Conservation (phyloP, 2,888 invertebrate genomes). For the Elaeidobius kamerunicus region DNA sequence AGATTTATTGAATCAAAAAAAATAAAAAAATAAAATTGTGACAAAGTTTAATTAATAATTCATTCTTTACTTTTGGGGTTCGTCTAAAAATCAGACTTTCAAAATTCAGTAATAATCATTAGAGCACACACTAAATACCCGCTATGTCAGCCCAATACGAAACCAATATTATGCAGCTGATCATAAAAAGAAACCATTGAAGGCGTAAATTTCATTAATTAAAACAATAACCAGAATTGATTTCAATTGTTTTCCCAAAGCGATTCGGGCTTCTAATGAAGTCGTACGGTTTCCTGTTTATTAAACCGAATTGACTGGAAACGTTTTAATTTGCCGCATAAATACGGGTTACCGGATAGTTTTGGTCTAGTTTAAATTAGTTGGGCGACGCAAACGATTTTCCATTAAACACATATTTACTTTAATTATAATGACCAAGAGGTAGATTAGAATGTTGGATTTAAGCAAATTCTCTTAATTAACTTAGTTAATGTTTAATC, state of each 20-base stretch:
- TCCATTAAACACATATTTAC: slow-evolving; percentile 11
- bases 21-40: no score
- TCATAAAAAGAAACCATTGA: slow-evolving; percentile 31
- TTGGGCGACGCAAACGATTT: slow-evolving; percentile 16
- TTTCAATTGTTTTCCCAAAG: slow-evolving; percentile 28
- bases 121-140: slow-evolving; percentile 4
- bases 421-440: no score
- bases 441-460: no score
- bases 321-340: slow-evolving; percentile 29
- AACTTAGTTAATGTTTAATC: no score
- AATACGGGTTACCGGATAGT: slow-evolving; percentile 25
- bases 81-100: no score
- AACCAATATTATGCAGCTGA: slow-evolving; percentile 27
- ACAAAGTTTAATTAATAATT: no score
- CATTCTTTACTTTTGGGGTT: no score
- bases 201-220: slow-evolving; percentile 35
- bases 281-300: slow-evolving; percentile 29
- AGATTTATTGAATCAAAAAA: no score
- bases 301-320: slow-evolving; percentile 28
- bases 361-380: slow-evolving; percentile 27
- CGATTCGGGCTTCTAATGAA: slow-evolving; percentile 21
- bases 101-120: not conserved
- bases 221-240: slow-evolving; percentile 33
- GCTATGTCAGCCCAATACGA: slow-evolving; percentile 12
- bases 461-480: no score